A percentile compares a stretch with the other conserved stretches of the same genome.
Conservation (phyloP, 1,140 invertebrate species). For the Hestina assimilis region DNA sequence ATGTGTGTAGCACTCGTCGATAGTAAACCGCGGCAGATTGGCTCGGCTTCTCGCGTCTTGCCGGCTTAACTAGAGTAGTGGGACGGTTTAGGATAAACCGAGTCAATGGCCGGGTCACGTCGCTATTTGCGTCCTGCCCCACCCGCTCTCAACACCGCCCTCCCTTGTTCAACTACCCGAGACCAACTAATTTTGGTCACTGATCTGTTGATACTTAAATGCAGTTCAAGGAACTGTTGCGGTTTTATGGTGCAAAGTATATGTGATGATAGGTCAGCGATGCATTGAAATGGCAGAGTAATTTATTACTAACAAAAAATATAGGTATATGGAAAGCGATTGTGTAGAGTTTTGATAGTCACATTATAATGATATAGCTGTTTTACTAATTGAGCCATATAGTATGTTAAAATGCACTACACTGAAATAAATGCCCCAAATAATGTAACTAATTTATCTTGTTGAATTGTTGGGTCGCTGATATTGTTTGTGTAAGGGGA, state of each 20-base stretch:
- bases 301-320: neutral
- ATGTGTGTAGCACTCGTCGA: constrained; percentile 38
- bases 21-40: constrained; percentile 33
- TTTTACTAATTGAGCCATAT: constrained; percentile 4
- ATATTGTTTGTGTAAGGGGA: constrained; percentile 39
- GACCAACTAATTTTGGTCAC: constrained; percentile 62
- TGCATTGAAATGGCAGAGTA: neutral
- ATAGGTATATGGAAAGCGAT: neutral
- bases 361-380: constrained; percentile 11
- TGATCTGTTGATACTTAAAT: constrained; percentile 46
- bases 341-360: neutral
- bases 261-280: neutral
- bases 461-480: constrained; percentile 37
- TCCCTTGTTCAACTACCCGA: constrained; percentile 51
- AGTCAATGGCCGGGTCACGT: constrained; percentile 76
- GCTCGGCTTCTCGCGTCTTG: constrained; percentile 42
- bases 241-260: constrained; percentile 5
- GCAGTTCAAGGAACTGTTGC: constrained; percentile 17
- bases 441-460: constrained; percentile 37
- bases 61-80: constrained; percentile 72
- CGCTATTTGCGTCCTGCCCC: constrained; percentile 69
- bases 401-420: constrained; percentile 11
- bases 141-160: constrained; percentile 44
- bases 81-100: constrained; percentile 76
- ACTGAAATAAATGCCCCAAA: constrained; percentile 29